These are phyloP conservation scores for Andrena fulva DNA, from an alignment of 2,888 invertebrate genomes.

Conservation along the genomic window DNA sequence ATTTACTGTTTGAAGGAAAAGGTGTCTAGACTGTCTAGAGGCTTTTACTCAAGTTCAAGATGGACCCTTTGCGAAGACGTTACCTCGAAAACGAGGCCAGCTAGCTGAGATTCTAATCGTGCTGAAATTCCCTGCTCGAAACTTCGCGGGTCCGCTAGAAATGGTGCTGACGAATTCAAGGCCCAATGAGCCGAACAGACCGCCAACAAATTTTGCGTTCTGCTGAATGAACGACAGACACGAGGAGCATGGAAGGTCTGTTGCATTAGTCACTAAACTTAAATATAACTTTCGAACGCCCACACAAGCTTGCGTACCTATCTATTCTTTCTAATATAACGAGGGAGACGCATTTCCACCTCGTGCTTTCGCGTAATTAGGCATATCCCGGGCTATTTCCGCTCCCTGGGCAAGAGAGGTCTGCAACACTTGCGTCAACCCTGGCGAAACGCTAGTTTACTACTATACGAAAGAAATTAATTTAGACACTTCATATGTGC, in stretches of 20 bases:
- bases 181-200: slow-evolving; percentile 25
- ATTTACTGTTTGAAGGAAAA: no score
- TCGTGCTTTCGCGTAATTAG: slow-evolving; percentile 3
- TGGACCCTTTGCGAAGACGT: no score
- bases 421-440: not conserved
- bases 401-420: no score
- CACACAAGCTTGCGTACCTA: slow-evolving; percentile 63
- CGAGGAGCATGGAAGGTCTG: slow-evolving; percentile 45
- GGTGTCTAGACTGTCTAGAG: no score
- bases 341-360: slow-evolving; percentile 12
- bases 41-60: no score
- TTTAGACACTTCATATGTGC: no score
- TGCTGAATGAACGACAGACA: slow-evolving; percentile 74
- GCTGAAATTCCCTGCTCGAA: no score
- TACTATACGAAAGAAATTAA: not conserved
- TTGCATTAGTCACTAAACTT: slow-evolving; percentile 63
- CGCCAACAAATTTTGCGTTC: slow-evolving; percentile 70
- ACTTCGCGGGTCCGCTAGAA: slow-evolving; percentile 10
- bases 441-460: not conserved
- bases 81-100: no score
- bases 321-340: slow-evolving; percentile 59
- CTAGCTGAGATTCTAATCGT: no score
- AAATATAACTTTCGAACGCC: slow-evolving; percentile 68
- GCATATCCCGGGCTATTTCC: slow-evolving; percentile 3
- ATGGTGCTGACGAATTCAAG: slow-evolving; percentile 48